These are phyloP conservation scores for Telenomus remus DNA, from an alignment of 1,140 invertebrate species.

Conservation along the genomic window DNA sequence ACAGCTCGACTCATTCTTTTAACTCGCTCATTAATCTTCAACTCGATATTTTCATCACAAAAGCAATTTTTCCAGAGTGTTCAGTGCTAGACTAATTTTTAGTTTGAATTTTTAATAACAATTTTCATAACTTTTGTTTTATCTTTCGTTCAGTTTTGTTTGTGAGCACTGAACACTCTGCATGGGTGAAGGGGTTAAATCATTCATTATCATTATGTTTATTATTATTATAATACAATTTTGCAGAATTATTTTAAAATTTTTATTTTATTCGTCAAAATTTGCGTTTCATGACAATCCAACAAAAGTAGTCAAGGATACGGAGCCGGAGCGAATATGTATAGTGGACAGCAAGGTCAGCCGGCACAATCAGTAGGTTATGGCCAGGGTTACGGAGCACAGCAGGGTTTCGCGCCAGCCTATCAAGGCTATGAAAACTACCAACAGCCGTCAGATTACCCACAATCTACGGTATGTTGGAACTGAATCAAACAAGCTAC, in stretches of 20 bases:
- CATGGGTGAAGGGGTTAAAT: background rate
- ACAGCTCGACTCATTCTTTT: background rate
- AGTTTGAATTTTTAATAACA: no score
- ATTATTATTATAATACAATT: background rate
- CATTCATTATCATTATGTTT: background rate
- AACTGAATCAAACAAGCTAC: slow-evolving; percentile 7
- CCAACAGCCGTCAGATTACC: slow-evolving; percentile 71
- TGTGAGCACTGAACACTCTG: slow-evolving; percentile 11
- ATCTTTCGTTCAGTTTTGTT: slow-evolving; percentile 2
- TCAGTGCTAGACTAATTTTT: no score
- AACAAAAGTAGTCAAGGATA: slow-evolving; percentile 66
- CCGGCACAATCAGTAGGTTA: slow-evolving; percentile 65
- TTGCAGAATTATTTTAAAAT: background rate
- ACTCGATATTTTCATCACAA: background rate
- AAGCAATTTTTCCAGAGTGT: background rate
- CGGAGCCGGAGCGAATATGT: slow-evolving; percentile 67
- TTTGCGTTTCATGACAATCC: slow-evolving; percentile 51
- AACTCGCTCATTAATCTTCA: slow-evolving; percentile 10
- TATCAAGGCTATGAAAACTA: slow-evolving; percentile 74
- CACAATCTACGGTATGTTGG: slow-evolving; percentile 68
- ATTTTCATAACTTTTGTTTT: no score
- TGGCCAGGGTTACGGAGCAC: slow-evolving; percentile 67
- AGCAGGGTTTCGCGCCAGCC: slow-evolving; percentile 69
- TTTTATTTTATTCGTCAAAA: slow-evolving; percentile 47
- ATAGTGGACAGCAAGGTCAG: slow-evolving; percentile 65